These are phyloP conservation scores for Falco columbarius DNA, from an alignment of 2,797 vertebrate genomes.

Conservation along the genomic window DNA sequence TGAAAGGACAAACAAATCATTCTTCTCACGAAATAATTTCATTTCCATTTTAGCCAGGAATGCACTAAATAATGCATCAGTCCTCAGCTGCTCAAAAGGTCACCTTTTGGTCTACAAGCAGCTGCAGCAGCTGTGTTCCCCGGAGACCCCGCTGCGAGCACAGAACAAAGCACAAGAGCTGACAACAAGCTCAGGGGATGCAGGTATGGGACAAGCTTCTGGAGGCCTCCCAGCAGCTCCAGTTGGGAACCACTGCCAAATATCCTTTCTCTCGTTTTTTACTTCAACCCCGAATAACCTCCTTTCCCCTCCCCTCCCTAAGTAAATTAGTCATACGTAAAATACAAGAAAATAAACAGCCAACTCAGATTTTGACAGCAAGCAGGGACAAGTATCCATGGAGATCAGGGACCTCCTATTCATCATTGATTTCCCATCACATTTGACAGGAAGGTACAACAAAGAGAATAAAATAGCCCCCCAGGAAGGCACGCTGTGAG, in stretches of 20 bases:
- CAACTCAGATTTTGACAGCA: slow-evolving; percentile 27
- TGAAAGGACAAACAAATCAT: slow-evolving; percentile 8
- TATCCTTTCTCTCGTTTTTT: background rate
- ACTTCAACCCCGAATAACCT: background rate
- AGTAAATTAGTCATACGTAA: slow-evolving; percentile 15
- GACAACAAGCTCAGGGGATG: background rate
- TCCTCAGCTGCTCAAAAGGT: background rate
- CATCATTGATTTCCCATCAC: slow-evolving; percentile 5
- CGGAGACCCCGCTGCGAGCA: background rate
- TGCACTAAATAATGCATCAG: slow-evolving; percentile 55
- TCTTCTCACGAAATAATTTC: background rate
- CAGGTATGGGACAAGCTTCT: background rate
- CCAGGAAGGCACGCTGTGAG: background rate
- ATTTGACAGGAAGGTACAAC: slow-evolving; percentile 15
- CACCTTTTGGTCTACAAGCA: background rate
- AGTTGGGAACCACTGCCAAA: background rate
- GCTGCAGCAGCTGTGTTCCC: slow-evolving; percentile 13
- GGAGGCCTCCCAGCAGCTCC: background rate
- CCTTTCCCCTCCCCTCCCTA: background rate
- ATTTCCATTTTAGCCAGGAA: slow-evolving; percentile 32
- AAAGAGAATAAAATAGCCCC: background rate
- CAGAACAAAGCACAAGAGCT: background rate
- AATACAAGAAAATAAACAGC: slow-evolving; percentile 27
- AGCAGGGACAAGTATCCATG: slow-evolving; percentile 34
- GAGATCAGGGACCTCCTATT: slow-evolving; percentile 35